Conservation (phyloP, 2,113 vertebrate species). For the Stegostoma tigrinum region DNA sequence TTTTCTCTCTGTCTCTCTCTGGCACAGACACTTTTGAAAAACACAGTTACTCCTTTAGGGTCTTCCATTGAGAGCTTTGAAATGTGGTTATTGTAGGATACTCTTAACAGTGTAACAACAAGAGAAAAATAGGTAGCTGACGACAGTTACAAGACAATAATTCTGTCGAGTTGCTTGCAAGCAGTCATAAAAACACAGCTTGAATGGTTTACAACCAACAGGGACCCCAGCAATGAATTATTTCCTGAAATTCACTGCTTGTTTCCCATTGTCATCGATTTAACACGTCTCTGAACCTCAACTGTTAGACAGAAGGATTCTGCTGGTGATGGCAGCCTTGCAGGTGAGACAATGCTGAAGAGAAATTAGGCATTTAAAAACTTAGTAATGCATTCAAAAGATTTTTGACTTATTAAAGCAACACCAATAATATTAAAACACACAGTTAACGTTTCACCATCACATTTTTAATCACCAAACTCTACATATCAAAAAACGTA, state of each 20-base stretch:
- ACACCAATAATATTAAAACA: not conserved
- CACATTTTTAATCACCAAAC: not conserved
- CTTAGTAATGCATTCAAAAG: not conserved
- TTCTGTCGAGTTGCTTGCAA: not conserved
- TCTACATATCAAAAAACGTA: too few relatives aligned
- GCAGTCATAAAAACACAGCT: not conserved
- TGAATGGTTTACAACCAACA: not conserved
- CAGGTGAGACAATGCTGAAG: not conserved
- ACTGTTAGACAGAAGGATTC: not conserved
- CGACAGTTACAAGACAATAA: constrained; percentile 7
- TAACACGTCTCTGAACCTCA: not conserved
- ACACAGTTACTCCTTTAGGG: not conserved
- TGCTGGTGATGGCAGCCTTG: not conserved
- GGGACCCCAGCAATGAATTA: not conserved
- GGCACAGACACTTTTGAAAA: not conserved
- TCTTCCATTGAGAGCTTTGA: not conserved
- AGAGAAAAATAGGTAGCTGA: not conserved
- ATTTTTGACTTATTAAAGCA: not conserved
- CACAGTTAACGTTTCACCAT: not conserved
- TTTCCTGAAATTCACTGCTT: not conserved
- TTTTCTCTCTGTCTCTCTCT: not conserved
- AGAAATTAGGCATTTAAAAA: not conserved
- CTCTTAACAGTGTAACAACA: not conserved
- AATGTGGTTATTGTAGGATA: not conserved
- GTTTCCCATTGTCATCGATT: not conserved